phyloP scores from a whole-genome alignment of 1,140 invertebrate genomes.

The Lutraria rhynchaena region DNA sequence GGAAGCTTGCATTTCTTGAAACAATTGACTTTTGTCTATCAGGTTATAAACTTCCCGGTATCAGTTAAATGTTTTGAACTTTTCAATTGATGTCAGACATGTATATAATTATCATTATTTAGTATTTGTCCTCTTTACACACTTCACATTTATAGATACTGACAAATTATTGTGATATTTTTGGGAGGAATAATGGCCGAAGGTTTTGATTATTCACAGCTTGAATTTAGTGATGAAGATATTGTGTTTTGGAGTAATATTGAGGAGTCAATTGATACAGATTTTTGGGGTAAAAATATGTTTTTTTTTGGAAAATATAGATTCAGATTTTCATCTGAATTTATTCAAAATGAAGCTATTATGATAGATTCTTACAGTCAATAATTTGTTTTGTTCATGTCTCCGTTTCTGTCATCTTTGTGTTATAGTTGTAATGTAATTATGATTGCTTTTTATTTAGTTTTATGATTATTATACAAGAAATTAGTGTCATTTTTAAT shows the following conservation, averaged over 20 bases:
- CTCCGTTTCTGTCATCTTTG: neutral
- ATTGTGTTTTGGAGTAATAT: slow-evolving; percentile 33
- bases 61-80: no score
- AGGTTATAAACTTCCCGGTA: no score
- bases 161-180: neutral
- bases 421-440: neutral
- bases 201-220: neutral
- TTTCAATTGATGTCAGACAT: no score
- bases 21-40: no score
- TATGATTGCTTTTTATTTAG: neutral
- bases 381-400: neutral
- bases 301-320: neutral
- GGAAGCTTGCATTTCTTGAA: no score
- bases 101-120: neutral
- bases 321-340: neutral
- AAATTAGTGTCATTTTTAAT: no score
- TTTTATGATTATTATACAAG: neutral
- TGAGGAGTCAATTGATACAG: slow-evolving; percentile 15
- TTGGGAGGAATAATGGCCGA: neutral
- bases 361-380: neutral
- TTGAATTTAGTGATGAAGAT: slow-evolving; percentile 10
- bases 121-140: neutral
- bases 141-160: neutral
- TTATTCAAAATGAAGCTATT: neutral
- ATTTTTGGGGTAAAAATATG: slow-evolving; percentile 33